phyloP scores from a whole-genome alignment of 2,888 invertebrate genomes.

The Brachylomia viminalis region DNA sequence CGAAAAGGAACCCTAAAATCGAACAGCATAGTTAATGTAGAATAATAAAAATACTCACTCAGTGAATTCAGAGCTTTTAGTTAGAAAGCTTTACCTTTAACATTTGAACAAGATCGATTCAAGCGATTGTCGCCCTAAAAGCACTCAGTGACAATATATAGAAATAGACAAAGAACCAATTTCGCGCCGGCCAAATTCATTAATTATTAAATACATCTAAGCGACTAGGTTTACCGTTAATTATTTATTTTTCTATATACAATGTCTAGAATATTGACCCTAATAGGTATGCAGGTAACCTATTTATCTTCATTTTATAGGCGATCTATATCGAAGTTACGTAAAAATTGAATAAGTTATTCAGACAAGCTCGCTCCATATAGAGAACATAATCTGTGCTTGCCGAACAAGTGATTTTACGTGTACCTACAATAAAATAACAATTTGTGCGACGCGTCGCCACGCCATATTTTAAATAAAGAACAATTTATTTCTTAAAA shows the following conservation, averaged over 20 bases:
- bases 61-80: conserved; percentile 75
- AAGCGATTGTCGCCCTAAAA: conserved; percentile 71
- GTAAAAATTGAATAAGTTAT: conserved; percentile 36
- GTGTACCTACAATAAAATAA: conserved; percentile 18
- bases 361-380: conserved; percentile 18
- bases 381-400: conserved; percentile 15
- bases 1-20: conserved; percentile 71
- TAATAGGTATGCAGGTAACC: conserved; percentile 17
- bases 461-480: no score
- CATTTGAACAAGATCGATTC: conserved; percentile 78
- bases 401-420: conserved; percentile 4
- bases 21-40: conserved; percentile 69
- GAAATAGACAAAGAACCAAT: conserved; percentile 73
- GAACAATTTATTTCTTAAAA: no score
- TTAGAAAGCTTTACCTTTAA: conserved; percentile 72
- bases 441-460: no score
- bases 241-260: neutral
- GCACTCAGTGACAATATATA: conserved; percentile 72
- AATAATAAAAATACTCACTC: conserved; percentile 78
- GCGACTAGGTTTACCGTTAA: conserved; percentile 24
- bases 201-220: conserved; percentile 53
- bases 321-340: conserved; percentile 7
- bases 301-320: conserved; percentile 33
- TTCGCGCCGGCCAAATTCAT: conserved; percentile 59
- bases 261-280: conserved; percentile 23